Conservation (phyloP, 2,888 invertebrate genomes). For the Drosophila imparisetae region DNA sequence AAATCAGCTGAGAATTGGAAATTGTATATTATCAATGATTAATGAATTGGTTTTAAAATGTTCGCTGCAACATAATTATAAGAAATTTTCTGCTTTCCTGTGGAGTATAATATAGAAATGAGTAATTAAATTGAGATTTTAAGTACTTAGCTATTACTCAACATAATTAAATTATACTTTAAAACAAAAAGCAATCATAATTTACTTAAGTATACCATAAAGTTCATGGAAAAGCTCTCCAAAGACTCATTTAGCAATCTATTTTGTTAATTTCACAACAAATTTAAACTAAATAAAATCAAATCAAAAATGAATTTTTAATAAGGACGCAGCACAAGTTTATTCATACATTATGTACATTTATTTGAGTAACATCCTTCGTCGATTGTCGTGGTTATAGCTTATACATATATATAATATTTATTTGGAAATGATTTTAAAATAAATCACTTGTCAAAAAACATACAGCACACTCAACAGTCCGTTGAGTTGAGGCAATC, state of each 20-base stretch:
- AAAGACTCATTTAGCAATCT: background rate
- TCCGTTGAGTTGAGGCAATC: conserved; percentile 40
- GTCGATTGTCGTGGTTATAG: background rate
- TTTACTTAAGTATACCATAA: background rate
- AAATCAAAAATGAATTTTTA: background rate
- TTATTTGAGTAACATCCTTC: background rate
- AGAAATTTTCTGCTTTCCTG: background rate
- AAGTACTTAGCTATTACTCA: background rate
- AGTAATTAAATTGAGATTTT: background rate
- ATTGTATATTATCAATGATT: background rate
- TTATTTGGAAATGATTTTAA: conserved; percentile 1
- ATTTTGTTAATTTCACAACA: background rate
- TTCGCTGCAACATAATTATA: too few relatives aligned
- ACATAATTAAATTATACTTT: too few relatives aligned
- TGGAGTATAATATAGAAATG: background rate
- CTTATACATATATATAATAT: background rate
- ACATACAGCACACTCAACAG: conserved; percentile 24
- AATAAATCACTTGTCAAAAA: background rate
- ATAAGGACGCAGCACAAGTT: background rate
- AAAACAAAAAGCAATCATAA: background rate
- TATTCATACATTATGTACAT: background rate
- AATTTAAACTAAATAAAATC: background rate
- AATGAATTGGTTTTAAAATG: background rate
- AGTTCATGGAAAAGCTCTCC: background rate
- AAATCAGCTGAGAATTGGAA: background rate